phyloP scores from a whole-genome alignment of 2,113 vertebrate genomes.

The Candoia aspera region DNA sequence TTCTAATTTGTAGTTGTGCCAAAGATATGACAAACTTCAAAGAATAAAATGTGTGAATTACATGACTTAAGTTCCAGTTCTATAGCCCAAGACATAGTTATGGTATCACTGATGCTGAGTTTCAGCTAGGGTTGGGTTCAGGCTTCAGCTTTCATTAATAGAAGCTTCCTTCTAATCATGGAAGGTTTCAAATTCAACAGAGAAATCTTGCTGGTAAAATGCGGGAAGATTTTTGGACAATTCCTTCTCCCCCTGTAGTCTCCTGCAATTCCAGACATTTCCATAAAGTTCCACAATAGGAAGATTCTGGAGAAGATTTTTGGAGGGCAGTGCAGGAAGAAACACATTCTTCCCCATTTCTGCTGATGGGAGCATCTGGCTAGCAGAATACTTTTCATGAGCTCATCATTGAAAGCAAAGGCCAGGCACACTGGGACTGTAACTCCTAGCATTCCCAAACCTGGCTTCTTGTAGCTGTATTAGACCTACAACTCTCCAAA shows the following conservation, averaged over 20 bases:
- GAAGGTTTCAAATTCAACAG: background rate
- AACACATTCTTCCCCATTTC: background rate
- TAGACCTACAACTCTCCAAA: background rate
- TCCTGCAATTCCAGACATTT: background rate
- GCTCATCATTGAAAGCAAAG: background rate
- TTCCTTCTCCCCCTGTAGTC: background rate
- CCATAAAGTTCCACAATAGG: background rate
- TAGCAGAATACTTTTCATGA: background rate
- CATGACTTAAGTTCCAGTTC: background rate
- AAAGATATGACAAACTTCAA: background rate
- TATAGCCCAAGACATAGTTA: background rate
- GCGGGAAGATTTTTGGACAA: background rate
- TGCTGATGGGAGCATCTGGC: background rate
- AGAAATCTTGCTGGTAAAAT: background rate
- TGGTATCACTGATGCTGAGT: background rate
- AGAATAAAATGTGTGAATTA: background rate
- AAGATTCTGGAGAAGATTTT: background rate
- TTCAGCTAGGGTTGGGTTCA: background rate
- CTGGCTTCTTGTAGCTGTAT: background rate
- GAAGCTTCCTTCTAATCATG: background rate
- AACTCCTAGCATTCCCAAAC: background rate
- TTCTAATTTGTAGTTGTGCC: background rate
- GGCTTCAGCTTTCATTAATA: background rate
- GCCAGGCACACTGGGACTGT: background rate
- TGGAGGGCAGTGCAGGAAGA: background rate